Evolutionary conservation across 1,140 invertebrate species (phyloP).

Genomic region (Drosophila varians): DNA sequence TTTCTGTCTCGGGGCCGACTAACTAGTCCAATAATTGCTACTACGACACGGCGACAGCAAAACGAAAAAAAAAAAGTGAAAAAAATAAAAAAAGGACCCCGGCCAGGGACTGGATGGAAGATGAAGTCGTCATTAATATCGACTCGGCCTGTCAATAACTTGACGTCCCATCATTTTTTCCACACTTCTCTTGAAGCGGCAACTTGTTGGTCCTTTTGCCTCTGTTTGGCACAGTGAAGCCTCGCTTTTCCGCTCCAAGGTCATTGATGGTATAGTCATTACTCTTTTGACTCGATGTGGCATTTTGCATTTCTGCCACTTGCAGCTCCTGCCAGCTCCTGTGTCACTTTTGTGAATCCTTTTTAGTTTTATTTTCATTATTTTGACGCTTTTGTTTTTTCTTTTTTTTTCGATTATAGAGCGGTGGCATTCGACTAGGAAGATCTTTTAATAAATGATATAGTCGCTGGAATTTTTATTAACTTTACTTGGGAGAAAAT

Average conservation of each 20-base stretch:
- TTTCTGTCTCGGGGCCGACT: conserved; percentile 24
- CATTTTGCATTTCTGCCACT: conserved; percentile 30
- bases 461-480: background rate
- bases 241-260: conserved; percentile 54
- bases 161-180: conserved; percentile 76
- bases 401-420: conserved; percentile 5
- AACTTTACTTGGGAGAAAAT: background rate
- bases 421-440: background rate
- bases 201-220: conserved; percentile 14
- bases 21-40: conserved; percentile 76
- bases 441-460: background rate
- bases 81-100: conserved; percentile 6
- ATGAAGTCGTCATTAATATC: conserved; percentile 82
- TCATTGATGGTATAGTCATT: conserved; percentile 10
- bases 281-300: conserved; percentile 21
- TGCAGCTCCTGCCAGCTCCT: background rate
- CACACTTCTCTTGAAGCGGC: conserved; percentile 40
- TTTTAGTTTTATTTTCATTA: background rate
- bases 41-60: conserved; percentile 60
- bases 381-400: too few species aligned
- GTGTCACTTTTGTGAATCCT: conserved; percentile 18
- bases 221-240: conserved; percentile 11
- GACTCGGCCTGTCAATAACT: conserved; percentile 78
- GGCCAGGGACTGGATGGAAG: conserved; percentile 59
- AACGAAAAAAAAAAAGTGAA: conserved; percentile 7